Base-by-base conservation (phyloP, 2,797 vertebrate genomes). In the Rhinoraja longicauda region DNA sequence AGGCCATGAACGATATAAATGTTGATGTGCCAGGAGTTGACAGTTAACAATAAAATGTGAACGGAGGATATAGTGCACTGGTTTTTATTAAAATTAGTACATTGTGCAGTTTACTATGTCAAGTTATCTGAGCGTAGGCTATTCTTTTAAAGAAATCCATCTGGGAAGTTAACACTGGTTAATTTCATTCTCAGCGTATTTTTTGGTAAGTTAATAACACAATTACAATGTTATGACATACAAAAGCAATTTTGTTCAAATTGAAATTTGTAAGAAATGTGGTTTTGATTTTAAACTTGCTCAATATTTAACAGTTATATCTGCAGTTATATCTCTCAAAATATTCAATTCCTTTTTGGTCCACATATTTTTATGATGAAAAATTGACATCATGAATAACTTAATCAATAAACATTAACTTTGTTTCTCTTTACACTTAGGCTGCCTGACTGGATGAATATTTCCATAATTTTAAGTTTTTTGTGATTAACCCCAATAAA, bases 101-200 rank as follows among this genome's bases (percentile, higher is more conserved):
- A 73, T 75, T 29, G 13, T 24, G 24, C 8, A 57, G 67, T 75
- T 91, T 62, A 92, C 70, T 73, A 17, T 92, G 90, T 36, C 70
- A 75, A 92, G 90, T 75, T 36, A 73, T 92, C 70, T 92, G 70
- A 57, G 53, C 72, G 86, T 21, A 75, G 75, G 70, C 26, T 57
- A 39, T 75, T 57, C 36, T 92, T 67, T 53, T n/a, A 70, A 45
- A 91, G 88, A 92, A 92, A 29, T 92, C 39, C 90, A 91, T 53
- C 24, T 92, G 72, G 90, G 70, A 75, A 17, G 70, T 72, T 72
- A 17, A 24, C 26, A 53, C 39, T 92, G 90, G 70, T 45, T 39
- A 92, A 17, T 39, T 92, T 36, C 90, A 57, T 29, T 72, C 36
- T 12, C 67, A 72, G 64, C 39, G 19, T 24, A 24, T 81, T 91